Percentiles rank a stretch among this genome's conserved stretches.
These are phyloP conservation scores for Heliconius aoede DNA, from an alignment of 2,888 invertebrate genomes.

Conservation along the genomic window DNA sequence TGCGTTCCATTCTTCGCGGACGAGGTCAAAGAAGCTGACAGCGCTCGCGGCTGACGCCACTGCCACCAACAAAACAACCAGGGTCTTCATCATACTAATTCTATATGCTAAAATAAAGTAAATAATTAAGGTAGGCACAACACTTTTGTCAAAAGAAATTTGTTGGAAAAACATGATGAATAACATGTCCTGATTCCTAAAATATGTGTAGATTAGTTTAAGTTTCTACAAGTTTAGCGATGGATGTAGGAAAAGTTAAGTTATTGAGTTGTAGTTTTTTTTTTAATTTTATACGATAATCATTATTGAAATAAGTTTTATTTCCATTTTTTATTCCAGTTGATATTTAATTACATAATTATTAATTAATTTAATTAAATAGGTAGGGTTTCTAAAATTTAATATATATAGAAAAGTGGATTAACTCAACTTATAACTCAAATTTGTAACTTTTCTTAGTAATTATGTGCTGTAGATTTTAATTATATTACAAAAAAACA, in stretches of 20 bases:
- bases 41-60: conserved; percentile 84
- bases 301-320: too few species aligned
- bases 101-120: conserved; percentile 1
- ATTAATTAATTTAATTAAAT: too few species aligned
- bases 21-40: conserved; percentile 88
- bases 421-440: too few species aligned
- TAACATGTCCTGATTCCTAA: not conserved
- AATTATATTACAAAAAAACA: too few species aligned
- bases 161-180: too few species aligned
- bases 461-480: too few species aligned
- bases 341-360: not conserved
- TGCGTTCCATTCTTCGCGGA: conserved; percentile 89
- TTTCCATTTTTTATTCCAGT: too few species aligned
- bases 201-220: not conserved
- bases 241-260: not conserved
- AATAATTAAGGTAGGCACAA: not conserved
- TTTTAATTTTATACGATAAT: not conserved
- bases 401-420: too few species aligned
- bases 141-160: not conserved
- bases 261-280: too few species aligned
- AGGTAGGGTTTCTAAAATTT: too few species aligned
- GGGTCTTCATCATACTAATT: conserved; percentile 58
- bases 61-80: conserved; percentile 64
- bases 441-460: too few species aligned
- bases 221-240: not conserved